Evolutionary conservation across 2,113 vertebrate genomes (phyloP), one percentile per base, ranked within the genome.

Genomic region (Macquaria ambigua): DNA sequence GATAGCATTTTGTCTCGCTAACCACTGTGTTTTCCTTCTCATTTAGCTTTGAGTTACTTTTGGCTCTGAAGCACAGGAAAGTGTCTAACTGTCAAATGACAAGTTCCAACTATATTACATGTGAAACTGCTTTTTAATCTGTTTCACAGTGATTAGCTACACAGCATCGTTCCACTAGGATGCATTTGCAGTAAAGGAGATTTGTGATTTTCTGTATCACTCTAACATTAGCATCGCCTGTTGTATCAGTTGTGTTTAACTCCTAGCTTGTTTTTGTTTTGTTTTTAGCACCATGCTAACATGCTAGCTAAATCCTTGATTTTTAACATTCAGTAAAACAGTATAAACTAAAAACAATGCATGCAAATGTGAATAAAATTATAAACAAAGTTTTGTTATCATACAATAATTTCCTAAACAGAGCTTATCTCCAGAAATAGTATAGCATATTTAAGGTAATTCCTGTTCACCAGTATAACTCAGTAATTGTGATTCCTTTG

Each of bases 21-120:
- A 79, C 37, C 52, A 37, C 28, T 58, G 46, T n/a, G 55, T 50
- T 68, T 74, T 52, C 25, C 64, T 55, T 48, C 63, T 69, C 74
- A 39, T 84, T 90, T 63, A 64, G 25, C 20, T 69, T 56, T 21
- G 6, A 76, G 28, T 39, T 66, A 28, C 20, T 37, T 61, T 72
- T 34, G 1, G 16, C 50, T 66, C 18, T 6, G 31, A 52, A 1
- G n/a, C 46, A 1, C 31, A 43, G 6, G 31, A 15, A 28, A 11
- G 31, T 10, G 11, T 16, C n/a, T 14, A 18, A 71, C 34, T 34
- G 25, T 50, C 34, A 53, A 9, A 16, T 58, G 34, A 41, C 1
- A 70, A 43, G 21, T 37, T 12, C 61, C 2, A 11, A 23, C 10
- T 53, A 31, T 50, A 15, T 23, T 31, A 11, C 31, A 12, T 3